Percentiles rank a stretch among this genome's conserved stretches.
Conservation (phyloP, 2,888 invertebrate species). For the Diarsia mendica region DNA sequence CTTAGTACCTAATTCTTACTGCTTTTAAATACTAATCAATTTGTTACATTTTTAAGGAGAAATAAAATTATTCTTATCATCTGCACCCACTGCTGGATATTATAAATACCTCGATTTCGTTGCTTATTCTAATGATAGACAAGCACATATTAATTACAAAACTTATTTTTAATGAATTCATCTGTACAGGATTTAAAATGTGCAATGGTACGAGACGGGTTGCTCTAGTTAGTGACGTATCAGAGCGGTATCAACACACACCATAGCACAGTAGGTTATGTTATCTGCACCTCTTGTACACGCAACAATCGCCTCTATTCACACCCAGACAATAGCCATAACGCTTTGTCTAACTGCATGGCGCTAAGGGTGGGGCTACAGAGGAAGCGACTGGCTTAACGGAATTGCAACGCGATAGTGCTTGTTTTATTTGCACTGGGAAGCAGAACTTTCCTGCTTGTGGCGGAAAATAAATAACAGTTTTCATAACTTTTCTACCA, state of each 20-base stretch:
- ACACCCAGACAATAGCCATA: slow-evolving; percentile 19
- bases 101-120: not conserved
- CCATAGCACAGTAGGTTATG: slow-evolving; percentile 52
- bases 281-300: slow-evolving; percentile 39
- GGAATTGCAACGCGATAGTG: slow-evolving; percentile 51
- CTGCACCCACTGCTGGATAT: not conserved
- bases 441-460: not conserved
- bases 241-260: slow-evolving; percentile 68
- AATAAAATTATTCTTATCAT: not conserved
- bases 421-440: slow-evolving; percentile 10
- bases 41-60: too few relatives aligned
- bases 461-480: slow-evolving; percentile 5
- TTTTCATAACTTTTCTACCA: slow-evolving; percentile 1
- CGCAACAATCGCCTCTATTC: slow-evolving; percentile 50
- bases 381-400: slow-evolving; percentile 39
- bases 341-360: slow-evolving; percentile 34
- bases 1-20: too few relatives aligned
- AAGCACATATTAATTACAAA: slow-evolving; percentile 3
- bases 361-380: slow-evolving; percentile 51
- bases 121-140: not conserved
- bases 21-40: too few relatives aligned
- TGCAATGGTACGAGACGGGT: slow-evolving; percentile 67
- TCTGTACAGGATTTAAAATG: slow-evolving; percentile 63
- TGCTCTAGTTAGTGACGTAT: slow-evolving; percentile 73
- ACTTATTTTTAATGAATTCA: slow-evolving; percentile 48